phyloP scores from a whole-genome alignment of 1,140 invertebrate genomes.

The Lucilia cuprina region DNA sequence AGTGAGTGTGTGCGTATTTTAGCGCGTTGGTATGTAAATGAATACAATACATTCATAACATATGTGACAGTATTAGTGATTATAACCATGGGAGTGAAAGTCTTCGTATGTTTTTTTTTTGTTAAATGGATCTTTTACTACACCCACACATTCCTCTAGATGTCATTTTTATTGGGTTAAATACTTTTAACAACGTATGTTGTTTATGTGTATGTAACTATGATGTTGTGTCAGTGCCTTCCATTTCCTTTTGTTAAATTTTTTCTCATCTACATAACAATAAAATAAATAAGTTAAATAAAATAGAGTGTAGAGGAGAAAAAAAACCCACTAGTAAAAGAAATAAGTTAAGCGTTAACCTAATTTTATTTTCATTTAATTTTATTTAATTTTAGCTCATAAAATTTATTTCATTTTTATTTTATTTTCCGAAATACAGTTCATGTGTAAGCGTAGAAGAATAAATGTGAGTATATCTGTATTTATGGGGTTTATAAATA shows the following conservation, averaged over 20 bases:
- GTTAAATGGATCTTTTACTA: neutral
- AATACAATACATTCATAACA: neutral
- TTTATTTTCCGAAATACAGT: neutral
- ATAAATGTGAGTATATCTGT: neutral
- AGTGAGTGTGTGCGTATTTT: neutral
- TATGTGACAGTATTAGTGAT: conserved; percentile 12
- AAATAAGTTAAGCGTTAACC: conserved; percentile 55
- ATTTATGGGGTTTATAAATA: neutral
- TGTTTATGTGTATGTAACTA: neutral
- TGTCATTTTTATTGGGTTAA: neutral
- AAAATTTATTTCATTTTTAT: conserved; percentile 33
- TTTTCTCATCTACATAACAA: conserved; percentile 60
- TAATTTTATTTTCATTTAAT: conserved; percentile 49
- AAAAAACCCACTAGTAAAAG: neutral
- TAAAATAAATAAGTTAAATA: conserved; percentile 55
- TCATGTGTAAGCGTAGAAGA: neutral
- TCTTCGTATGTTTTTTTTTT: neutral
- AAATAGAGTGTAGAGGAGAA: neutral
- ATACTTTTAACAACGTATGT: neutral
- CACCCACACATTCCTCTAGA: neutral
- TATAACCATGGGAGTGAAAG: conserved; percentile 22
- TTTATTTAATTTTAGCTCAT: conserved; percentile 43
- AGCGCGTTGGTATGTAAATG: conserved; percentile 44
- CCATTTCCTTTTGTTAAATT: conserved; percentile 27
- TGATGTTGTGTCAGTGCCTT: neutral